Evolutionary conservation across 2,797 vertebrate genomes (phyloP).

Genomic region (Denticeps clupeoides): DNA sequence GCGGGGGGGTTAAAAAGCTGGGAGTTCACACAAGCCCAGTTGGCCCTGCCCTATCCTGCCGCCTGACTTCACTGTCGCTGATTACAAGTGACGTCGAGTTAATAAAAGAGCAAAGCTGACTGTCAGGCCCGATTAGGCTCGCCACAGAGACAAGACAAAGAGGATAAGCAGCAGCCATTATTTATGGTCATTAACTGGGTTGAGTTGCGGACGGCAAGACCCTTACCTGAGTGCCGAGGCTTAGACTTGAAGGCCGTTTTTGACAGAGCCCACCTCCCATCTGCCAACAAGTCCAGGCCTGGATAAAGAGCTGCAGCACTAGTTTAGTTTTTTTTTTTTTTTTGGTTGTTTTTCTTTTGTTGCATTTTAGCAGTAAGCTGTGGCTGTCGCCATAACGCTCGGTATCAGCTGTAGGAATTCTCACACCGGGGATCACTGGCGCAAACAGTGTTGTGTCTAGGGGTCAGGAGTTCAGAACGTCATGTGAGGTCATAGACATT

Average conservation of each 20-base stretch:
- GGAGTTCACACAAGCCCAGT: constrained; percentile 74
- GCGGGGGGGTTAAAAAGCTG: constrained; percentile 26
- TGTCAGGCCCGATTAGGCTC: constrained; percentile 87
- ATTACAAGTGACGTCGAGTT: constrained; percentile 83
- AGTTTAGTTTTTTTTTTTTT: background rate
- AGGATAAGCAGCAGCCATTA: constrained; percentile 70
- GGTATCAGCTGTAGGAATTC: constrained; percentile 29
- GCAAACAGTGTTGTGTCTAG: constrained; percentile 4
- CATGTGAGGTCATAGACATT: background rate
- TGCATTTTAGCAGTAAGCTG: background rate
- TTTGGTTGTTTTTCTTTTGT: constrained; percentile 3
- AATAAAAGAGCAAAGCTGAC: constrained; percentile 92
- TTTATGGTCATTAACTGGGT: constrained; percentile 79
- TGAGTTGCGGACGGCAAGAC: constrained; percentile 64
- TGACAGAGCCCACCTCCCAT: background rate
- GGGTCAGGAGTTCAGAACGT: background rate
- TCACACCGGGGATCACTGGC: constrained; percentile 9
- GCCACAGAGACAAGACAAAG: constrained; percentile 78
- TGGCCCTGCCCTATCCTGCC: constrained; percentile 55
- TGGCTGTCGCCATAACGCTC: background rate
- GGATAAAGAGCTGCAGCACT: background rate
- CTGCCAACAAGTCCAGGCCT: background rate
- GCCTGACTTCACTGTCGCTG: constrained; percentile 83
- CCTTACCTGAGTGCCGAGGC: constrained; percentile 56
- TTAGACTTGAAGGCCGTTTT: background rate